Evolutionary conservation across 2,113 vertebrate species (phyloP).

Genomic region (Phylloscopus whistleri): DNA sequence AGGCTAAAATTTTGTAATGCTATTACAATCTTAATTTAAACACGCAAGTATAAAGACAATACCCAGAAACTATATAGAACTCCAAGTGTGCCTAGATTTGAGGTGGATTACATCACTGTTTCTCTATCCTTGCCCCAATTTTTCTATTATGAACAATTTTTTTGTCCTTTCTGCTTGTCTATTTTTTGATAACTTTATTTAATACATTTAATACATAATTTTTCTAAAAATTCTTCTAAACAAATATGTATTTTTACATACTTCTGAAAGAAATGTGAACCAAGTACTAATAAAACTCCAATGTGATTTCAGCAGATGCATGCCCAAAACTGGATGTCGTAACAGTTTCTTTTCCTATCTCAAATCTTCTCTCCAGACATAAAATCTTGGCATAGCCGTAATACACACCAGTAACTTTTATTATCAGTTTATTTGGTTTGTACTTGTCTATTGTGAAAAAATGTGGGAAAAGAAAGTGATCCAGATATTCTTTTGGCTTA

Average conservation of each 20-base stretch:
- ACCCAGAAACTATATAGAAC: background rate
- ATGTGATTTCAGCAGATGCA: background rate
- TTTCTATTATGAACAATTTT: background rate
- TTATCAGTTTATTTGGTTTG: background rate
- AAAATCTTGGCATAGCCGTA: background rate
- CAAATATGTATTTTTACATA: background rate
- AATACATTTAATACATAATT: background rate
- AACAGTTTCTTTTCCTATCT: background rate
- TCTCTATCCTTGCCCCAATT: background rate
- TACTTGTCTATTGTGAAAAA: background rate
- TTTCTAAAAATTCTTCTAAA: background rate
- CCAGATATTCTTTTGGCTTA: background rate
- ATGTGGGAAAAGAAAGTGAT: background rate
- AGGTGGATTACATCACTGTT: background rate
- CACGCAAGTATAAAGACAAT: background rate
- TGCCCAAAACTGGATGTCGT: background rate
- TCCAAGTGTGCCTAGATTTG: background rate
- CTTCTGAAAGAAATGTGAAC: background rate
- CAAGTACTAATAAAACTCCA: background rate
- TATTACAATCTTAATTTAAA: background rate
- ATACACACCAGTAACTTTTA: background rate
- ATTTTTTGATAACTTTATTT: background rate
- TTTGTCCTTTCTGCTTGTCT: background rate
- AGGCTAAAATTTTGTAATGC: background rate
- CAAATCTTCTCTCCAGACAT: background rate